Percentiles rank a stretch among this genome's conserved stretches.
Evolutionary conservation across 2,113 vertebrate species (phyloP).

Genomic region (Poeciliopsis retropinna): DNA sequence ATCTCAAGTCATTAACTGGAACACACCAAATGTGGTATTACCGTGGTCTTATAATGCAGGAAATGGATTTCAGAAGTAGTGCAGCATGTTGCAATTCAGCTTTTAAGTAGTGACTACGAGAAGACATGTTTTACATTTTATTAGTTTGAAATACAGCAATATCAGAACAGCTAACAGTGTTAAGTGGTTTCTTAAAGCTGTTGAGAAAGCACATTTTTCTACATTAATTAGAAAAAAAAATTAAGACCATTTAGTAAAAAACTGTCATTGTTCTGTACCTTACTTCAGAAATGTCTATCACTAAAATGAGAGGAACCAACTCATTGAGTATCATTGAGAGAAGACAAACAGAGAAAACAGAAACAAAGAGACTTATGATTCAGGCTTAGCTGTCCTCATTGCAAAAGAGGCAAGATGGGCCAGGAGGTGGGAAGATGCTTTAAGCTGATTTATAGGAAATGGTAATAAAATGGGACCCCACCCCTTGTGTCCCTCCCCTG

Average conservation of each 20-base stretch:
- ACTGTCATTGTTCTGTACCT: slow-evolving; percentile 32
- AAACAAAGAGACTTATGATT: slow-evolving; percentile 32
- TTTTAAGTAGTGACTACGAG: slow-evolving; percentile 58
- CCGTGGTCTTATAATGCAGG: slow-evolving; percentile 11
- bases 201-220: too few species aligned
- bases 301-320: slow-evolving; percentile 12
- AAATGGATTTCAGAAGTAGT: slow-evolving; percentile 60
- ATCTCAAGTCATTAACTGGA: slow-evolving; percentile 10
- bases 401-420: slow-evolving; percentile 67
- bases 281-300: neutral
- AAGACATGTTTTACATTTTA: slow-evolving; percentile 65
- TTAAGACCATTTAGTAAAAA: slow-evolving; percentile 42
- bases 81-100: slow-evolving; percentile 67
- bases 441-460: slow-evolving; percentile 99
- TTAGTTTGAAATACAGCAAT: slow-evolving; percentile 64
- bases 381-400: slow-evolving; percentile 42
- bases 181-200: slow-evolving; percentile 22
- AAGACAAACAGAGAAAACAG: slow-evolving; percentile 40
- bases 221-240: neutral
- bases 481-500: slow-evolving; percentile 86
- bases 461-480: slow-evolving; percentile 96
- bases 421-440: slow-evolving; percentile 92
- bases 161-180: slow-evolving; percentile 53
- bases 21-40: slow-evolving; percentile 36
- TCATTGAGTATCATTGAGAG: slow-evolving; percentile 11